Percentiles rank a stretch among this genome's conserved stretches.
phyloP scores from a whole-genome alignment of 2,888 invertebrate genomes.

The Leptinotarsa rubiginosa region DNA sequence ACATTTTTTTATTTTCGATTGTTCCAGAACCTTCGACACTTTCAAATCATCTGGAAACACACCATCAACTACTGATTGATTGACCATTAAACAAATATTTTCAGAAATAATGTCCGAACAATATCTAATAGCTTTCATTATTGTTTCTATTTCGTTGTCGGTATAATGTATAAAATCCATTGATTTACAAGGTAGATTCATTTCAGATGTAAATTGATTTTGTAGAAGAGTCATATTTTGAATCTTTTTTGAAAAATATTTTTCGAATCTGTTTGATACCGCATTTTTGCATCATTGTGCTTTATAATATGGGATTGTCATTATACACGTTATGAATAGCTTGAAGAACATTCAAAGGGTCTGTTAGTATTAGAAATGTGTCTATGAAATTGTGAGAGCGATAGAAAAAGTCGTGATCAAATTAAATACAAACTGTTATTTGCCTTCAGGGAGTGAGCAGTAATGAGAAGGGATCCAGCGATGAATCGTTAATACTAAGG shows the following conservation, averaged over 20 bases:
- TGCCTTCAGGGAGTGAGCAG: neutral
- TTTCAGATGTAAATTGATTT: neutral
- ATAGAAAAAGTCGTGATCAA: neutral
- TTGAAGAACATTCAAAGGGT: no score
- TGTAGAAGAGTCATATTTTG: neutral
- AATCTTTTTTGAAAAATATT: neutral
- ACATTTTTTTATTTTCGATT: neutral
- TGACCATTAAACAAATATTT: neutral
- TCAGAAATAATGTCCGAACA: neutral
- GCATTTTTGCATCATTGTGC: no score
- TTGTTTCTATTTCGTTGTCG: neutral
- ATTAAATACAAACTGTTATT: slow-evolving; percentile 18
- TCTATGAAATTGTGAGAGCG: neutral
- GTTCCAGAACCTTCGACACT: neutral
- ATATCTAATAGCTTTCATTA: neutral
- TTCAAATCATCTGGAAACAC: neutral
- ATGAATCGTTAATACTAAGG: slow-evolving; percentile 5
- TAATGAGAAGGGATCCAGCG: slow-evolving; percentile 14
- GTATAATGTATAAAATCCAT: neutral
- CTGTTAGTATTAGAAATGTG: neutral
- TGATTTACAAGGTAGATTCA: neutral
- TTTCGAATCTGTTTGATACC: neutral
- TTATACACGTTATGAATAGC: no score
- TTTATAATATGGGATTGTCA: no score
- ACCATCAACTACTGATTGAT: neutral